A percentile compares a stretch with the other conserved stretches of the same genome.
Conservation (phyloP, 1,140 invertebrate genomes). For the Arctopsyche grandis region DNA sequence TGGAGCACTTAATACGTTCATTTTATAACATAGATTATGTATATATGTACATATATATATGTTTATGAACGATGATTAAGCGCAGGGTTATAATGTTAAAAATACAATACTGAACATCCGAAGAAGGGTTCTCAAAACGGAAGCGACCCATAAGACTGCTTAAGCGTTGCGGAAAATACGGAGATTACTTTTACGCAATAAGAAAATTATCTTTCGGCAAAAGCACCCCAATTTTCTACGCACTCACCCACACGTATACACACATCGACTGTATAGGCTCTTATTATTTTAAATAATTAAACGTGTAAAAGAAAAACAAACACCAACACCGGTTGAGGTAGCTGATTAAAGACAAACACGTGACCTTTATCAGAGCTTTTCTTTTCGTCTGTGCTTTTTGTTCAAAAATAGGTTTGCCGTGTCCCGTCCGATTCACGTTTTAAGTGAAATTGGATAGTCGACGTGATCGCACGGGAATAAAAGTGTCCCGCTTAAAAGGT, state of each 20-base stretch:
- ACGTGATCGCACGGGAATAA: not conserved
- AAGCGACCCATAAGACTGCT: not conserved
- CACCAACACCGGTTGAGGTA: not conserved
- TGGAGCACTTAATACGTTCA: too few relatives aligned
- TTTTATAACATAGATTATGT: too few relatives aligned
- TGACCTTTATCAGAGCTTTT: not conserved
- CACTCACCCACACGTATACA: not conserved
- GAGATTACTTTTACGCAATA: constrained; percentile 7
- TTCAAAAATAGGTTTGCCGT: constrained; percentile 13
- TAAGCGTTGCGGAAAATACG: constrained; percentile 1
- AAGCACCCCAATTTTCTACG: not conserved
- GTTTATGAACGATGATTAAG: too few relatives aligned
- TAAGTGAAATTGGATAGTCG: constrained; percentile 10
- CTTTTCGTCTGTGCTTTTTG: not conserved
- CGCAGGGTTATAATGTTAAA: too few relatives aligned
- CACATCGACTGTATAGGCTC: not conserved
- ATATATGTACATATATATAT: too few relatives aligned
- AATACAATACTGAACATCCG: not conserved
- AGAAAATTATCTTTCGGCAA: not conserved
- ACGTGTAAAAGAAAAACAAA: not conserved
- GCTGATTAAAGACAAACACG: constrained; percentile 20
- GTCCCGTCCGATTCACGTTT: constrained; percentile 3
- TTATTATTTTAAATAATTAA: not conserved
- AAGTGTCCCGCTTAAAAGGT: not conserved
- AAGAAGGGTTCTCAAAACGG: not conserved